A percentile compares a stretch with the other conserved stretches of the same genome.
phyloP scores from a whole-genome alignment of 2,797 vertebrate genomes.

The Ciconia nigra region DNA sequence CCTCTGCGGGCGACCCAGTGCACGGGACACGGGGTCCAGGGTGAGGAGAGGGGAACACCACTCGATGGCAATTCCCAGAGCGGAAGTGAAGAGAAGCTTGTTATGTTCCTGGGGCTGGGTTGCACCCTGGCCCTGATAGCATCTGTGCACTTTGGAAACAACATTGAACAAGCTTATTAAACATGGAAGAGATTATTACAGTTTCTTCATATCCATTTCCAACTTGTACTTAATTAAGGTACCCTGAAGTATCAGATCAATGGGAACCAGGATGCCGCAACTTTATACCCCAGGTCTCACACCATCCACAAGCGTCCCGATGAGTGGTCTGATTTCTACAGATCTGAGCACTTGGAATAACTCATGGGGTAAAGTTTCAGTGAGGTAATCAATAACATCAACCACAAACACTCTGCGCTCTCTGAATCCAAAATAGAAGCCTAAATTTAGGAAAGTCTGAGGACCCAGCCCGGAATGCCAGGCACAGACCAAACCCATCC shows the following conservation, averaged over 20 bases:
- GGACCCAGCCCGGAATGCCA: not conserved
- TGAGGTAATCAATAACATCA: not conserved
- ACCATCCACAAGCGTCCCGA: not conserved
- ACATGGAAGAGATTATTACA: not conserved
- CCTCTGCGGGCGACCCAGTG: accelerated
- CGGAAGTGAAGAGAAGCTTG: not conserved
- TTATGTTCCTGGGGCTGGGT: not conserved
- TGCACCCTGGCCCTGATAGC: not conserved
- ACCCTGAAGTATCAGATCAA: not conserved
- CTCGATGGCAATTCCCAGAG: not conserved
- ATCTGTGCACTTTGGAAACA: not conserved
- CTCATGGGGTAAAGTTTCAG: not conserved
- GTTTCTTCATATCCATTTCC: not conserved
- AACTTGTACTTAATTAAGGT: not conserved
- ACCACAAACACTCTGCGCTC: not conserved
- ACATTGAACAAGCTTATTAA: not conserved
- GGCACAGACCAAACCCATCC: not conserved
- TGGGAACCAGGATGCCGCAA: not conserved
- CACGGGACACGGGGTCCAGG: accelerated
- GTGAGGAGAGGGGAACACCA: not conserved
- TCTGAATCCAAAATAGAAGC: not conserved
- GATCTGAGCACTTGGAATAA: not conserved
- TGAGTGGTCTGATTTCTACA: not conserved
- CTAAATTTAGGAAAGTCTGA: not conserved
- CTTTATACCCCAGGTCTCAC: not conserved